Conservation (phyloP, 1,140 invertebrate genomes). For the Drosophila persimilis region DNA sequence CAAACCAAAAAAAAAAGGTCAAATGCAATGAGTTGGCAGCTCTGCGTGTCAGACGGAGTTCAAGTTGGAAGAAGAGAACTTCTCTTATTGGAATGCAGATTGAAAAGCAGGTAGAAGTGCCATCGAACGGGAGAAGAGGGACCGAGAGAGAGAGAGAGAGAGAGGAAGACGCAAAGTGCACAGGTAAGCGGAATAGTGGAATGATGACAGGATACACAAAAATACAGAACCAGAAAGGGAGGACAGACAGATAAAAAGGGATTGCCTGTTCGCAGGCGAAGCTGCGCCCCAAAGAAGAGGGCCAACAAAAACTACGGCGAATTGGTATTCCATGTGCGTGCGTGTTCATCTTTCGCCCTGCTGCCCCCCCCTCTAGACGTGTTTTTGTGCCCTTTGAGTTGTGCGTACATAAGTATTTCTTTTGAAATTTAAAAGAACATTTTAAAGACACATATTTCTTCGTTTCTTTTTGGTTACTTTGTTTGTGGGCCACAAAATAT, state of each 20-base stretch:
- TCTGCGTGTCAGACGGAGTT: constrained; percentile 43
- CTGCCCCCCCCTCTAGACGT: not conserved
- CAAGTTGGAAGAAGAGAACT: constrained; percentile 35
- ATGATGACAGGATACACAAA: constrained; percentile 72
- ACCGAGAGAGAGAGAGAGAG: constrained; percentile 11
- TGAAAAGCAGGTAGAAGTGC: constrained; percentile 55
- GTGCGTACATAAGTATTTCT: not conserved
- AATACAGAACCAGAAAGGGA: constrained; percentile 40
- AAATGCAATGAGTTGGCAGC: constrained; percentile 51
- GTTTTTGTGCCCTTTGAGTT: constrained; percentile 16
- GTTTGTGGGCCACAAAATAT: constrained; percentile 22
- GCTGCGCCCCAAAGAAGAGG: constrained; percentile 1
- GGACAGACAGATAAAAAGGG: constrained; percentile 19
- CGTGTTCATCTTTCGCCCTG: constrained; percentile 27
- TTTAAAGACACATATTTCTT: constrained; percentile 8
- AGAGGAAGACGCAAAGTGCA: constrained; percentile 53
- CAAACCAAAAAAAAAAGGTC: constrained; percentile 11
- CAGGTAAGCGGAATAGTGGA: constrained; percentile 65
- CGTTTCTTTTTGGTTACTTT: constrained; percentile 11
- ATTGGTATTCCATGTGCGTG: constrained; percentile 61
- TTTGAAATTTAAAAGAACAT: not conserved
- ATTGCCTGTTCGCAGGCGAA: constrained; percentile 8
- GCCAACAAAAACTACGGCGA: constrained; percentile 22
- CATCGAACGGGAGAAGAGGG: constrained; percentile 11
- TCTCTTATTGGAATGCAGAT: constrained; percentile 72